Evolutionary conservation across 2,888 invertebrate species (phyloP).

Genomic region (Matsumyia berberina): DNA sequence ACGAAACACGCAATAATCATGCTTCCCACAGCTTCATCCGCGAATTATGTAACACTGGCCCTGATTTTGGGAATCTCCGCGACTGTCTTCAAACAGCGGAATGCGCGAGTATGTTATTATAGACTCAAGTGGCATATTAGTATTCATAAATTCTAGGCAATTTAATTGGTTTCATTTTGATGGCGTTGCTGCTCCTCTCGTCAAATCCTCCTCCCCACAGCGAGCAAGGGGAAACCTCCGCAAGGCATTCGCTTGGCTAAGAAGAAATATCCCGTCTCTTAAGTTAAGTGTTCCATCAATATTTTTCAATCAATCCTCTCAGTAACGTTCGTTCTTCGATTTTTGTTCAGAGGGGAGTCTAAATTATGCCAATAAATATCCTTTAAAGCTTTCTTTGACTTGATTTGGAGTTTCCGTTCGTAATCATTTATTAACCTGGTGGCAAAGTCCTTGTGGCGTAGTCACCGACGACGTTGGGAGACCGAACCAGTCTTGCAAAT

Average conservation of each 20-base stretch:
- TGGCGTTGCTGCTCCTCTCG: slow-evolving; percentile 6
- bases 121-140: slow-evolving; percentile 50
- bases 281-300: slow-evolving; percentile 50
- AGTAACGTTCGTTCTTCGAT: slow-evolving; percentile 23
- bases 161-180: slow-evolving; percentile 65
- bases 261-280: slow-evolving; percentile 39
- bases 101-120: slow-evolving; percentile 2
- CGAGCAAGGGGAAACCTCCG: background rate
- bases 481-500: slow-evolving; percentile 1
- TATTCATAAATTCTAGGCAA: slow-evolving; percentile 67
- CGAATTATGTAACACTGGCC: slow-evolving; percentile 42
- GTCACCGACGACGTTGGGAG: background rate
- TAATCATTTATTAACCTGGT: slow-evolving; percentile 38
- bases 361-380: slow-evolving; percentile 68
- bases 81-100: background rate
- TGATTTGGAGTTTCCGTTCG: slow-evolving; percentile 36
- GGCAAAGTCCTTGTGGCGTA: slow-evolving; percentile 1
- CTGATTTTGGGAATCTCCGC: background rate
- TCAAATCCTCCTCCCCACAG: background rate
- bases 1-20: slow-evolving; percentile 2
- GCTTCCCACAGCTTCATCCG: background rate
- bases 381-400: slow-evolving; percentile 46
- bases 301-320: slow-evolving; percentile 61
- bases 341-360: slow-evolving; percentile 32
- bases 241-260: slow-evolving; percentile 21